Evolutionary conservation across 2,797 vertebrate genomes (phyloP).

Genomic region (Spheniscus humboldti): DNA sequence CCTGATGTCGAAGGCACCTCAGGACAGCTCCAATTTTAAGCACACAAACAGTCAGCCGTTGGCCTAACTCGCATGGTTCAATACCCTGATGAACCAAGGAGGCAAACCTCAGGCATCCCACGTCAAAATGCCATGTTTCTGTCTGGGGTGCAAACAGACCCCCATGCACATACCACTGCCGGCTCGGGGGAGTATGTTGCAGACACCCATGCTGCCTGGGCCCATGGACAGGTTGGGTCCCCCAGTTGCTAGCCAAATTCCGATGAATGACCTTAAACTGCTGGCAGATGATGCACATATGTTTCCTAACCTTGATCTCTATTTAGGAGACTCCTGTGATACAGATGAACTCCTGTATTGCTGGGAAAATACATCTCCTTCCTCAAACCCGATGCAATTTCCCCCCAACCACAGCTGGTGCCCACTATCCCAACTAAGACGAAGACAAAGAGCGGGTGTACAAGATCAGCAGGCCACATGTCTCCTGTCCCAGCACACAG

Average conservation of each 20-base stretch:
- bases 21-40: background rate
- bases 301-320: background rate
- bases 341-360: background rate
- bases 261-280: background rate
- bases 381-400: background rate
- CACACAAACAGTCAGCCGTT: background rate
- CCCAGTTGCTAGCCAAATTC: background rate
- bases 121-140: rapidly evolving
- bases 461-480: background rate
- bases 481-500: rapidly evolving
- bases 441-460: background rate
- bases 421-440: background rate
- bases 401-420: background rate
- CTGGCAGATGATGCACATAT: background rate
- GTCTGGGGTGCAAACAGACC: background rate
- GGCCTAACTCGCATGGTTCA: background rate
- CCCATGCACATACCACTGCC: rapidly evolving
- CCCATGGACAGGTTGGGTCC: background rate
- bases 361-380: background rate
- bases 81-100: background rate
- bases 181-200: rapidly evolving
- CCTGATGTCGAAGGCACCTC: background rate
- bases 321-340: background rate
- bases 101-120: background rate
- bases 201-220: background rate